A percentile compares a stretch with the other conserved stretches of the same genome.
Conservation (phyloP, 2,113 vertebrate species). For the Actenoides lindsayi region DNA sequence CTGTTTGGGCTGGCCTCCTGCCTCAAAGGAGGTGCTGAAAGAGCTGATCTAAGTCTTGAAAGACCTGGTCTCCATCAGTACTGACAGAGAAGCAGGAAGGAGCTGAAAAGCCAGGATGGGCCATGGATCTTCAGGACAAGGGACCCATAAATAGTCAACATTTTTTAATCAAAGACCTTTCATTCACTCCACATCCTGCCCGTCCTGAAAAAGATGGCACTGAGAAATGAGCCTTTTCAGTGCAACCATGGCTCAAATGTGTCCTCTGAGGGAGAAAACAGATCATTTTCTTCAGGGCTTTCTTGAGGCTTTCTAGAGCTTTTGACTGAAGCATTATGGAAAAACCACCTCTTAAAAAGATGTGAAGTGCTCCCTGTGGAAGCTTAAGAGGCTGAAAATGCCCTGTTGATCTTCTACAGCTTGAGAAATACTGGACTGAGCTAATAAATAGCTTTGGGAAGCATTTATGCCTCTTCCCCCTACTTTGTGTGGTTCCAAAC, state of each 20-base stretch:
- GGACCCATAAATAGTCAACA: not conserved
- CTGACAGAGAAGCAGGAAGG: not conserved
- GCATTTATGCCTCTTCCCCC: not conserved
- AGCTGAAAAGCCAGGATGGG: not conserved
- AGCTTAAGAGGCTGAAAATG: not conserved
- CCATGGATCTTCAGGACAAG: not conserved
- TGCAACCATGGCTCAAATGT: not conserved
- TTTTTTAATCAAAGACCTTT: not conserved
- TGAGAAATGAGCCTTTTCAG: not conserved
- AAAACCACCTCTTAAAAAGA: not conserved
- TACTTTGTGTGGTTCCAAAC: fast-evolving
- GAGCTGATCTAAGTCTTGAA: not conserved
- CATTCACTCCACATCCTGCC: not conserved
- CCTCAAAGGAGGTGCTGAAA: not conserved
- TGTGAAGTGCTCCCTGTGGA: not conserved
- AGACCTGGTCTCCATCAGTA: not conserved
- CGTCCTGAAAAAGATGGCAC: not conserved
- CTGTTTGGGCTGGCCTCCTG: not conserved
- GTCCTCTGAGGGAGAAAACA: not conserved
- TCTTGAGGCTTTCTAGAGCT: not conserved
- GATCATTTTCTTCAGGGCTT: not conserved
- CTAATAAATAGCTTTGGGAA: not conserved
- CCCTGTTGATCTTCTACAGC: not conserved
- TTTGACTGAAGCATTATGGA: not conserved
- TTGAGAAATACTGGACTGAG: not conserved